Evolutionary conservation across 2,797 vertebrate species (phyloP).

Genomic region (Chiroxiphia lanceolata): DNA sequence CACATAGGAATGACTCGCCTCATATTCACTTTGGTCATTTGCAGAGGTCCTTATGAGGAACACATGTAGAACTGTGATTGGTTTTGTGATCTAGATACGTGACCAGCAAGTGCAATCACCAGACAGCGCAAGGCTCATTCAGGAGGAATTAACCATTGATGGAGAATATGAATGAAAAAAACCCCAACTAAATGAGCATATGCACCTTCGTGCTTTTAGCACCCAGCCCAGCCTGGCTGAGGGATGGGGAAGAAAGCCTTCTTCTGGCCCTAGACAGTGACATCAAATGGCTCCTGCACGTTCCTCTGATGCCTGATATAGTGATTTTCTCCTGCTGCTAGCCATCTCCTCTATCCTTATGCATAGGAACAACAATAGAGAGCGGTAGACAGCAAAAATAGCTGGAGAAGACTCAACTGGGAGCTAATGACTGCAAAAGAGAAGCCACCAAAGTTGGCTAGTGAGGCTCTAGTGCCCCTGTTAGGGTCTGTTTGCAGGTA

Average conservation of each 20-base stretch:
- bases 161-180: conserved; percentile 16
- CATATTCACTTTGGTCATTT: conserved; percentile 29
- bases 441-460: neutral
- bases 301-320: neutral
- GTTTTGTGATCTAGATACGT: conserved; percentile 26
- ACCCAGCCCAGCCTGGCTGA: neutral
- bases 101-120: conserved; percentile 22
- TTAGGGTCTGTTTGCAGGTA: neutral
- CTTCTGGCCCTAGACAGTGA: neutral
- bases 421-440: neutral
- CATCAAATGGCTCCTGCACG: neutral
- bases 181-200: neutral
- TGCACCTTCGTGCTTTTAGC: neutral
- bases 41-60: conserved; percentile 29
- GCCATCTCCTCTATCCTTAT: neutral
- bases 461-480: neutral
- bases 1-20: neutral
- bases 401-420: neutral
- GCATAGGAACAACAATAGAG: neutral
- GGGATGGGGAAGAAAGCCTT: neutral
- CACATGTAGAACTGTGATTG: conserved; percentile 35
- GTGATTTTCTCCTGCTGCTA: neutral
- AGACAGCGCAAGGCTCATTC: conserved; percentile 7
- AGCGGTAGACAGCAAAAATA: neutral
- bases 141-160: conserved; percentile 35